Conservation (phyloP, 1,140 invertebrate species). For the Trichogramma pretiosum region DNA sequence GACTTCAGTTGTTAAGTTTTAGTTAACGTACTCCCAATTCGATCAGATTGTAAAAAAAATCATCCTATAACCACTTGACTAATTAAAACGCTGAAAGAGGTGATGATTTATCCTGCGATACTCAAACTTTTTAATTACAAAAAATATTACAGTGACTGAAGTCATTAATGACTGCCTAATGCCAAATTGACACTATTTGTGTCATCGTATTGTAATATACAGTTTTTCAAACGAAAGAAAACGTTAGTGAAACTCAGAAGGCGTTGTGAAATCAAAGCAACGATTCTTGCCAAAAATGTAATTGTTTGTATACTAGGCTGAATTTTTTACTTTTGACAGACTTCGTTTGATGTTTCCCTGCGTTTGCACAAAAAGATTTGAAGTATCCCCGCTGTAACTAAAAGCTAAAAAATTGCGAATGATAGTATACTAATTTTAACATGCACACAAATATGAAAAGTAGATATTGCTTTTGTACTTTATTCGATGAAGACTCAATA, state of each 20-base stretch:
- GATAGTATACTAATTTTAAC: too few species aligned
- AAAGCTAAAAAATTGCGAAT: too few species aligned
- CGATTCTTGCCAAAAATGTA: slow-evolving; percentile 13
- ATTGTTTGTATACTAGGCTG: background rate
- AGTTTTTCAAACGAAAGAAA: slow-evolving; percentile 17
- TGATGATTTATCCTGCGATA: too few species aligned
- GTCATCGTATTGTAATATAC: slow-evolving; percentile 25
- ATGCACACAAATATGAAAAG: background rate
- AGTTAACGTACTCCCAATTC: background rate
- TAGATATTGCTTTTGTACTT: slow-evolving; percentile 1
- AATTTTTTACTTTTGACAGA: background rate
- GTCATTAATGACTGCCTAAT: slow-evolving; percentile 36
- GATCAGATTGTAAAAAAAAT: background rate
- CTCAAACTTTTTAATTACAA: too few species aligned
- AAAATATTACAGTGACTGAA: slow-evolving; percentile 16
- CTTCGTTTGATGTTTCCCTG: background rate
- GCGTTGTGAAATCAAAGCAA: slow-evolving; percentile 6
- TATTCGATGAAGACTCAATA: background rate
- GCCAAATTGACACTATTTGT: slow-evolving; percentile 35
- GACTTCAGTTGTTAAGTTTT: too few species aligned
- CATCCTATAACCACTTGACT: too few species aligned
- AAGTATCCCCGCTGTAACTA: background rate
- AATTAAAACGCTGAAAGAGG: too few species aligned
- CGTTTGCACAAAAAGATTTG: slow-evolving; percentile 15
- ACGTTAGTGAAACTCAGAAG: slow-evolving; percentile 17